A percentile compares a stretch with the other conserved stretches of the same genome.
These are phyloP conservation scores for Cyphomyrus discorhynchus DNA, from an alignment of 2,113 vertebrate genomes.

Conservation along the genomic window DNA sequence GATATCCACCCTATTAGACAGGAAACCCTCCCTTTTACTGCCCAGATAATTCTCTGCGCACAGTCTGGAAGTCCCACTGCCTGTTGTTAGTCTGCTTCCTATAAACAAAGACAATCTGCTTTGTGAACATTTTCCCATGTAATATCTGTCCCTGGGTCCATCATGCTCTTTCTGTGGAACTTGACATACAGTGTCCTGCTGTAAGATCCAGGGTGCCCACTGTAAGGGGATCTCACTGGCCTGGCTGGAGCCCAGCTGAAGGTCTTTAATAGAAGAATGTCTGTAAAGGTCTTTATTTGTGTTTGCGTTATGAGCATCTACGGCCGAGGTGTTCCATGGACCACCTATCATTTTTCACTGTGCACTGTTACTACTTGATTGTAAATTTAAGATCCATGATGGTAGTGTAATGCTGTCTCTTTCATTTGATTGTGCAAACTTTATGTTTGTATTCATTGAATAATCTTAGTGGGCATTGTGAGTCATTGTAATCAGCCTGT, in stretches of 20 bases:
- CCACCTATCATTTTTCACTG: not conserved
- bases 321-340: not conserved
- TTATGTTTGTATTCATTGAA: not conserved
- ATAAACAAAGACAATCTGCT: not conserved
- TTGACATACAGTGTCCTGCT: not conserved
- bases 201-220: not conserved
- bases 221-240: not conserved
- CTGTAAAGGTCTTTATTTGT: not conserved
- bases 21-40: not conserved
- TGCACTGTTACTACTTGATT: not conserved
- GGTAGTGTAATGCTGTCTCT: not conserved
- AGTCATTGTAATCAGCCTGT: not conserved
- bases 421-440: not conserved
- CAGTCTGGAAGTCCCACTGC: not conserved
- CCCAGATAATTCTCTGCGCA: not conserved
- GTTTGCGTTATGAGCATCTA: not conserved
- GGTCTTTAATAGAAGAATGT: not conserved
- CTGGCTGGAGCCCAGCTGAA: not conserved
- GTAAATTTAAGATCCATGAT: not conserved
- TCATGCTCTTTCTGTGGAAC: not conserved
- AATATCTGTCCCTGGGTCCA: not conserved
- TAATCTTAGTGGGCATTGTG: not conserved
- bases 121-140: not conserved
- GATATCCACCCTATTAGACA: conserved; percentile 2
- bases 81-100: not conserved